Percentiles rank a stretch among this genome's conserved stretches.
These are phyloP conservation scores for Octodon degus DNA, from an alignment of 2,113 vertebrate species.

Conservation along the genomic window DNA sequence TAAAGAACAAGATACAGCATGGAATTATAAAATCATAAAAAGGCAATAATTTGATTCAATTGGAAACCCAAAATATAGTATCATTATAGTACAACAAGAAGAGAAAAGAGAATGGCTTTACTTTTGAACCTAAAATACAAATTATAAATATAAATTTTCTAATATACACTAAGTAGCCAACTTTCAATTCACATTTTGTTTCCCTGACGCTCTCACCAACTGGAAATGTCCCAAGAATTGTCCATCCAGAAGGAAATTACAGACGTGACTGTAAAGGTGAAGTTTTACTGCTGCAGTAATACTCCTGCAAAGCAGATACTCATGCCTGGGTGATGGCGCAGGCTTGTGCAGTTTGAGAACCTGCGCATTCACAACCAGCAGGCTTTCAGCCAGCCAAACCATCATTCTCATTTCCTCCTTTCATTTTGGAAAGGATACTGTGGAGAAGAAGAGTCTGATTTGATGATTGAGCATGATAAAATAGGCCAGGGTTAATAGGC, in stretches of 20 bases:
- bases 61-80: no score
- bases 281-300: not conserved
- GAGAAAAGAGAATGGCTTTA: not conserved
- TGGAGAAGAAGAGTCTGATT: not conserved
- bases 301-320: slow-evolving; percentile 62
- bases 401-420: slow-evolving; percentile 66
- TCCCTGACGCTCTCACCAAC: not conserved
- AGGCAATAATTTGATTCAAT: no score
- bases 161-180: not conserved
- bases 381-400: slow-evolving; percentile 48
- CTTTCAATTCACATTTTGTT: not conserved
- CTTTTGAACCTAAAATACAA: not conserved
- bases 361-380: slow-evolving; percentile 31
- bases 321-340: slow-evolving; percentile 1
- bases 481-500: not conserved
- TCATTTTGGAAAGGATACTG: slow-evolving; percentile 50
- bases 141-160: not conserved
- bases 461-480: not conserved
- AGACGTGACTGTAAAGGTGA: not conserved
- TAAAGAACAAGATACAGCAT: no score
- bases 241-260: not conserved
- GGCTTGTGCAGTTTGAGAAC: not conserved
- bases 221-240: not conserved
- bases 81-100: not conserved
- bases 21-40: no score